Evolutionary conservation across 2,113 vertebrate genomes (phyloP), one percentile per base, ranked within the genome.

Genomic region (Actenoides lindsayi): DNA sequence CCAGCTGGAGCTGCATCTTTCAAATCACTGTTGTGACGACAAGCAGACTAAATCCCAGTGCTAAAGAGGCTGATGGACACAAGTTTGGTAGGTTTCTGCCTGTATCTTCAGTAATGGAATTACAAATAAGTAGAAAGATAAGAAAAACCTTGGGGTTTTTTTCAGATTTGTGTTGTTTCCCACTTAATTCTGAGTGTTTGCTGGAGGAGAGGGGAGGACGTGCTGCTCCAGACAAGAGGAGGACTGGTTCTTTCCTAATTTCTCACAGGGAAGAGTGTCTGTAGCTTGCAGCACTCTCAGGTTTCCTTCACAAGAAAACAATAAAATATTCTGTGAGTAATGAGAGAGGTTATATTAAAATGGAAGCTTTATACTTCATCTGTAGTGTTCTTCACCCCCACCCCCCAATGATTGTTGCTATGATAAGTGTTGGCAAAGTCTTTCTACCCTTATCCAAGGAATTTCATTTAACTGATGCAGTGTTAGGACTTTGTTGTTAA

Each of bases 301-400:
- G 51, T 60, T 91, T 75, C 89, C 39, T 94, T 95, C 68, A 50
- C 27, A 90, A 83, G 54, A 77, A 93, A 92, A 73, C 53, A 89
- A 44, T 33, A 42, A 46, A 71, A 54, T 92, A 0, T 80, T 83
- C 31, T 75, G 67, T 24, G 69, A 90, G 46, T 68, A 71, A 24
- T 56, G 10, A 62, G 77, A 51, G 25, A 56, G 28, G 2, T 71
- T 46, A 27, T 37, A 31, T 71, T 42, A 35, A 93, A 81, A 74
- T 64, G 48, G 48, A 84, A 84, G 28, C n/a, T 46, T 67, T 75
- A 24, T 63, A 62, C 31, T 81, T 83, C 15, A 53, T 76, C 56
- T 79, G 13, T 71, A 3, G 63, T 89, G 37, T 92, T 84, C 30
- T 70, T 27, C 12, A 39, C 70, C 11, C 7, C 19, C 5, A 7